Percentiles rank a stretch among this genome's conserved stretches.
These are phyloP conservation scores for Xenopus tropicalis DNA, from an alignment of 2,113 vertebrate genomes.

Conservation along the genomic window DNA sequence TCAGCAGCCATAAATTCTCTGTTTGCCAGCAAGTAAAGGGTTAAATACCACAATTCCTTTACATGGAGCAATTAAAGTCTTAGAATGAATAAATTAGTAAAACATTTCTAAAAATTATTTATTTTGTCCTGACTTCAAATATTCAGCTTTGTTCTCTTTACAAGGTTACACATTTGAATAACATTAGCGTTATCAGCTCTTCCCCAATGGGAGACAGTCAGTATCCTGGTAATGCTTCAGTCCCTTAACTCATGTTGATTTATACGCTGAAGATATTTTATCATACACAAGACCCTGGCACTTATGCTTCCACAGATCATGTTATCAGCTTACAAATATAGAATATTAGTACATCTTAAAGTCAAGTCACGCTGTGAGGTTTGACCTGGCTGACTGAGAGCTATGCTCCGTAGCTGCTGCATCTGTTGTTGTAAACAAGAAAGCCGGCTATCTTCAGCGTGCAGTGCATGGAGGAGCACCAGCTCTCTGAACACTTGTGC, in stretches of 20 bases:
- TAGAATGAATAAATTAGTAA: too few relatives aligned
- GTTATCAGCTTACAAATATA: slow-evolving; percentile 75
- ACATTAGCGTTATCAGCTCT: slow-evolving; percentile 23
- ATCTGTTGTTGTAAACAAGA: slow-evolving; percentile 58
- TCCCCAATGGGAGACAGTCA: slow-evolving; percentile 40
- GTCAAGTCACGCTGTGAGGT: slow-evolving; percentile 51
- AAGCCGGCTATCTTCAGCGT: slow-evolving; percentile 40
- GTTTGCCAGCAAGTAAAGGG: too few relatives aligned
- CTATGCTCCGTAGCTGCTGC: slow-evolving; percentile 40
- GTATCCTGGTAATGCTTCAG: slow-evolving; percentile 31
- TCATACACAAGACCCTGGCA: slow-evolving; percentile 54
- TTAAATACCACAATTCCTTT: too few relatives aligned
- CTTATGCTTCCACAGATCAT: slow-evolving; percentile 59
- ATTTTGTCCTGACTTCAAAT: too few relatives aligned
- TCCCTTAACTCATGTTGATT: slow-evolving; percentile 56
- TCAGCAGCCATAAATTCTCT: too few relatives aligned
- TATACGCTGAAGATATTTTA: slow-evolving; percentile 60
- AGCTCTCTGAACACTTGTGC: slow-evolving; percentile 33
- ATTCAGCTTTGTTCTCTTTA: background rate
- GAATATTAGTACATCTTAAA: slow-evolving; percentile 64
- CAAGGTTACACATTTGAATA: slow-evolving; percentile 4
- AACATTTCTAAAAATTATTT: too few relatives aligned
- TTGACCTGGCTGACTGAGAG: slow-evolving; percentile 48
- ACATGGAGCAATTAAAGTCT: too few relatives aligned
- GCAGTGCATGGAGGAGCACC: slow-evolving; percentile 26